Percentiles rank a stretch among this genome's conserved stretches.
Evolutionary conservation across 2,888 invertebrate species (phyloP).

Genomic region (Laothoe populi): DNA sequence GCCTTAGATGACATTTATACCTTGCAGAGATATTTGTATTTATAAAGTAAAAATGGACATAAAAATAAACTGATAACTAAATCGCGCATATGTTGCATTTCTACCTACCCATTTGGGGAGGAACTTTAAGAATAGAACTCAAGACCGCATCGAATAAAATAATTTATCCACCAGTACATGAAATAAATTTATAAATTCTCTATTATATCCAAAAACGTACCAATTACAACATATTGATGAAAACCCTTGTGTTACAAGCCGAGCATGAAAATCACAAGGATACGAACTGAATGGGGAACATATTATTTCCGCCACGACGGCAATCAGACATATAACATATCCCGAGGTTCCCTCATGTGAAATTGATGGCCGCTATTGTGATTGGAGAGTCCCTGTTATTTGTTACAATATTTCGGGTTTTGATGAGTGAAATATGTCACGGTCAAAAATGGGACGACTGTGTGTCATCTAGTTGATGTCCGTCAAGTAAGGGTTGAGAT

Average conservation of each 20-base stretch:
- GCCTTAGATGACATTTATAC: no score
- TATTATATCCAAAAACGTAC: not conserved
- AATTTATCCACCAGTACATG: no score
- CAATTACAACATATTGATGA: not conserved
- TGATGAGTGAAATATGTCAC: constrained; percentile 19
- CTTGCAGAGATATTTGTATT: no score
- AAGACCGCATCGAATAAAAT: no score
- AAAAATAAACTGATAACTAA: no score
- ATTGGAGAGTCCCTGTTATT: constrained; percentile 33
- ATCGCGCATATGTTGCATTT: no score
- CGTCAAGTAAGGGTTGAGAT: not conserved
- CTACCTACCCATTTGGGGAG: no score
- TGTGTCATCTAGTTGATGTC: not conserved
- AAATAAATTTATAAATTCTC: not conserved
- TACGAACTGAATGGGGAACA: constrained; percentile 55
- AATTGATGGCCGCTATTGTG: constrained; percentile 54
- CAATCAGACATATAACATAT: constrained; percentile 65
- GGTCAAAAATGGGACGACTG: not conserved
- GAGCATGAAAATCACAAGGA: constrained; percentile 54
- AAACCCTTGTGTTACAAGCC: constrained; percentile 26
- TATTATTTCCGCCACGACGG: constrained; percentile 63
- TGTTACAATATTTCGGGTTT: constrained; percentile 20
- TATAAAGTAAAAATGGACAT: no score
- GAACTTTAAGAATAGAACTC: no score
- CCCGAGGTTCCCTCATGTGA: constrained; percentile 39